Percentiles rank a stretch among this genome's conserved stretches.
Evolutionary conservation across 2,113 vertebrate genomes (phyloP).

Genomic region (Peromyscus polionotus): DNA sequence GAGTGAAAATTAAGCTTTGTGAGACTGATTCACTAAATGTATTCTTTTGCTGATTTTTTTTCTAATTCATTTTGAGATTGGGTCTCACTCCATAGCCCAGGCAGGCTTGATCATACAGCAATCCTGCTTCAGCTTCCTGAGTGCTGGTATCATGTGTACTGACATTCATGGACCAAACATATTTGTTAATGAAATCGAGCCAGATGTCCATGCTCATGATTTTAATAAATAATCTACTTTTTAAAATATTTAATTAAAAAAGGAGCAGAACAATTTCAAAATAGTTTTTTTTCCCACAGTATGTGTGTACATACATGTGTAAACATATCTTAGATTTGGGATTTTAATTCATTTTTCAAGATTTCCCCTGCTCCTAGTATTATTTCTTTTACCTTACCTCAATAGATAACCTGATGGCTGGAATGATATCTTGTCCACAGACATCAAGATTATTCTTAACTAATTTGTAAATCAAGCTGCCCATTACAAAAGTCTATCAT

Average conservation of each 20-base stretch:
- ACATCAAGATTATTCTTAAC: not conserved
- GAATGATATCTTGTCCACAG: not conserved
- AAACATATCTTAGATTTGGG: not conserved
- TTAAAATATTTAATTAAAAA: not conserved
- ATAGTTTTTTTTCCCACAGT: not conserved
- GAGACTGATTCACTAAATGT: not conserved
- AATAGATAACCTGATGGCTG: not conserved
- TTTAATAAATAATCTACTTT: not conserved
- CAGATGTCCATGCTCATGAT: not conserved
- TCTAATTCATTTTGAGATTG: not conserved
- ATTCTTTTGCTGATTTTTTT: not conserved
- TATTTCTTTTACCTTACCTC: not conserved
- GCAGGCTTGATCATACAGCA: not conserved
- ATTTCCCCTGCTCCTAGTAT: not conserved
- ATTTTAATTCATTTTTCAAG: conserved; percentile 15
- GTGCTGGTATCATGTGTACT: not conserved
- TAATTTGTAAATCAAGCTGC: not conserved
- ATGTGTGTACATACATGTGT: not conserved
- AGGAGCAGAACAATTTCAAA: not conserved
- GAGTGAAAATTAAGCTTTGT: not conserved
- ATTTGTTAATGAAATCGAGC: conserved; percentile 17
- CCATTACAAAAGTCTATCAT: not conserved
- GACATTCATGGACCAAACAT: not conserved
- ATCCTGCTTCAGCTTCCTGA: not conserved
- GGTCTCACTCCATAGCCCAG: not conserved